These are phyloP conservation scores for Upupa epops DNA, from an alignment of 2,113 vertebrate genomes.

Conservation along the genomic window DNA sequence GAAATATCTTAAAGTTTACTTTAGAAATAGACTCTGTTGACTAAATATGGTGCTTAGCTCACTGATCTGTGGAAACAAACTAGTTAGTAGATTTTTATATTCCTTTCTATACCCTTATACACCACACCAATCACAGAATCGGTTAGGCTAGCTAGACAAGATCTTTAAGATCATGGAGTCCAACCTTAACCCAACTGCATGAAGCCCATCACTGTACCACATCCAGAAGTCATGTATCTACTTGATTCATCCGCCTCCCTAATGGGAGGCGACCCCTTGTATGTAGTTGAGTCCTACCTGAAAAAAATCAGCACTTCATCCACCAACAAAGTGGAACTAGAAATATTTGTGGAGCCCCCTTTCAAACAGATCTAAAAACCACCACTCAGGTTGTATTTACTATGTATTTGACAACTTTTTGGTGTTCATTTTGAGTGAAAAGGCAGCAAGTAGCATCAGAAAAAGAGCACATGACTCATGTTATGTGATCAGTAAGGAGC, in stretches of 20 bases:
- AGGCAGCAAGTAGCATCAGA: background rate
- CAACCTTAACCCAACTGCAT: too few species aligned
- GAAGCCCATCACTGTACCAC: too few species aligned
- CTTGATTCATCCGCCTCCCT: too few species aligned
- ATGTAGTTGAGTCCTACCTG: background rate
- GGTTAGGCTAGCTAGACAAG: too few species aligned
- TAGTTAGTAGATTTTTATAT: background rate
- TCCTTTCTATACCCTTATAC: background rate
- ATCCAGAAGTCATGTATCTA: too few species aligned
- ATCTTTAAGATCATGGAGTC: too few species aligned
- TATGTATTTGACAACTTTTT: background rate
- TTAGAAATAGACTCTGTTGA: background rate
- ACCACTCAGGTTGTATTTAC: background rate
- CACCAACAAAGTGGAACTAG: background rate
- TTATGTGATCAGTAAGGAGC: too few species aligned
- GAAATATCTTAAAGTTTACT: background rate
- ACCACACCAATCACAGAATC: background rate
- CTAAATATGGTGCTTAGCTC: background rate
- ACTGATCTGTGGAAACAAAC: background rate
- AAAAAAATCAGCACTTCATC: background rate
- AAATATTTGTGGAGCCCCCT: background rate
- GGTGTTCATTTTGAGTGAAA: background rate
- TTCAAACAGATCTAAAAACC: background rate
- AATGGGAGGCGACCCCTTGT: background rate
- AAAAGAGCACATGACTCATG: too few species aligned